Evolutionary conservation across 2,113 vertebrate species (phyloP).

Genomic region (Sorex araneus): DNA sequence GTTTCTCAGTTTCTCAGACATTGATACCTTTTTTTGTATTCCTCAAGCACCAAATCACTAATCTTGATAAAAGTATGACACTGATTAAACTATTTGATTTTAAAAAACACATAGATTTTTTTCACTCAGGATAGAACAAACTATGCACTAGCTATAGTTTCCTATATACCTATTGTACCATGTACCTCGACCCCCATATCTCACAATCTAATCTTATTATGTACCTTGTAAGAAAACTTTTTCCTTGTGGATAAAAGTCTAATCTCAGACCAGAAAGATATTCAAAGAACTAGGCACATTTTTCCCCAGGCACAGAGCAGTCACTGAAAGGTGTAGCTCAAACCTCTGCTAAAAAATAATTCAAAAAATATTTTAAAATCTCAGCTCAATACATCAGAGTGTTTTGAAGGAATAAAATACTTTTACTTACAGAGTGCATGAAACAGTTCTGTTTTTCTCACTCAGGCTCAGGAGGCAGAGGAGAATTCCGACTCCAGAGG

Average conservation of each 20-base stretch:
- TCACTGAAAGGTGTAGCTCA: too few species aligned
- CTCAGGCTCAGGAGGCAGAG: not conserved
- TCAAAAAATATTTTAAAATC: not conserved
- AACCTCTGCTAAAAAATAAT: too few species aligned
- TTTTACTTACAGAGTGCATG: conserved; percentile 75
- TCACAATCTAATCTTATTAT: conserved; percentile 30
- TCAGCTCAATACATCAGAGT: not conserved
- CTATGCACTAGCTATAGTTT: not conserved
- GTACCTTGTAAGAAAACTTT: not conserved
- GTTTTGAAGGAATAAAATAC: conserved; percentile 18
- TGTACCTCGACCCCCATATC: not conserved
- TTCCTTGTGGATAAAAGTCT: not conserved
- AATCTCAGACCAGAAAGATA: too few species aligned
- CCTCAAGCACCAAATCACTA: conserved; percentile 9
- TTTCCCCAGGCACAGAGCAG: too few species aligned
- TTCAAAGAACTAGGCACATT: too few species aligned
- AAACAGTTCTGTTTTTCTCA: not conserved
- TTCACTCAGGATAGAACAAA: not conserved
- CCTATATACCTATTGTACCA: not conserved
- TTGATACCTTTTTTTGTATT: not conserved
- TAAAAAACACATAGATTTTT: not conserved
- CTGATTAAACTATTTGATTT: not conserved
- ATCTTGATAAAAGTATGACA: not conserved
- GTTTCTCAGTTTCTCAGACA: not conserved
- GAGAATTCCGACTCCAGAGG: conserved; percentile 28